These are phyloP conservation scores for Syngnathus typhle DNA, from an alignment of 2,113 vertebrate species.

Conservation along the genomic window DNA sequence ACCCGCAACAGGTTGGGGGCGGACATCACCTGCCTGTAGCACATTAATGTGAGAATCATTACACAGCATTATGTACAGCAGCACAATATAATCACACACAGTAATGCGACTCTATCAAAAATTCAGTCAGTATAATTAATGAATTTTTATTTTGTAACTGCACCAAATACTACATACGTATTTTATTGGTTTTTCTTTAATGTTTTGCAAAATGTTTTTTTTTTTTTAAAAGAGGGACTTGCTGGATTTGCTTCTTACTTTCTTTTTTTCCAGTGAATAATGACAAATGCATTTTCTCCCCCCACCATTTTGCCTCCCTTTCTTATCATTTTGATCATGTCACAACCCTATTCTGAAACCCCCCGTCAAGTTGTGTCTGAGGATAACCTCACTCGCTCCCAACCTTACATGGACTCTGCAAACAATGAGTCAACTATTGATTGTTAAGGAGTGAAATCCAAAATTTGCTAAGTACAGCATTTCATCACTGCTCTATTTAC, in stretches of 20 bases:
- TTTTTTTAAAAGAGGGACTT: neutral
- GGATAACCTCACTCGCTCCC: neutral
- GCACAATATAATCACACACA: neutral
- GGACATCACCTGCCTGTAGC: constrained; percentile 57
- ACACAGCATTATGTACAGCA: neutral
- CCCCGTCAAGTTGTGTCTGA: neutral
- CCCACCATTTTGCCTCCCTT: neutral
- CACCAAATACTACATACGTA: neutral
- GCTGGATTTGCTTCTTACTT: neutral
- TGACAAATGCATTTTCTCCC: neutral
- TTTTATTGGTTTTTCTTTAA: no score
- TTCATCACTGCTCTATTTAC: constrained; percentile 19
- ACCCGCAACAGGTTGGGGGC: constrained; percentile 69
- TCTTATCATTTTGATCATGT: neutral
- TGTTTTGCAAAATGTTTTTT: neutral
- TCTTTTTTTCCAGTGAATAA: neutral
- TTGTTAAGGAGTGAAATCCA: constrained; percentile 23
- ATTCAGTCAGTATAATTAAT: no score
- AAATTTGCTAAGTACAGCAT: constrained; percentile 12
- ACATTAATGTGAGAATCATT: neutral
- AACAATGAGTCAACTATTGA: constrained; percentile 28
- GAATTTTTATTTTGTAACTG: neutral
- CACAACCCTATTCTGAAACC: neutral
- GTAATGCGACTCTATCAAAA: neutral
- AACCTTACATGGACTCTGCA: constrained; percentile 6